Evolutionary conservation across 2,113 vertebrate species (phyloP), one percentile per base, ranked within the genome.

Genomic region (Recurvirostra avosetta): DNA sequence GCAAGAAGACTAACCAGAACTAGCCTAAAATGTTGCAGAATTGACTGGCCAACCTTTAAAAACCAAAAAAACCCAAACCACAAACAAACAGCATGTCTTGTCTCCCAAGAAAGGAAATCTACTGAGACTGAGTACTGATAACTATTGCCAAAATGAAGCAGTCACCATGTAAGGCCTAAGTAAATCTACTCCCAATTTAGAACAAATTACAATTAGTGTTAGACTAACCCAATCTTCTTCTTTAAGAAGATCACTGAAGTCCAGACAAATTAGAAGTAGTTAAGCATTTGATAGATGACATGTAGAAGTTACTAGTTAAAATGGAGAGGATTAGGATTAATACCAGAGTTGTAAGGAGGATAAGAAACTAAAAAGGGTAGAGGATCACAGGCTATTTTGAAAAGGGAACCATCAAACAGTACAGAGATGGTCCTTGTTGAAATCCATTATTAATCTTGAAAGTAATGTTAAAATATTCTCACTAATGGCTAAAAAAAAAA

Each of bases 231-330:
- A 87, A 91, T 96, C 94, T 91, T 91, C 61, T 95, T 92, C 89
- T 97, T 63, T 97, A 95, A 97, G 95, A 92, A 92, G 95, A 95
- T 96, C 93, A 96, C 68, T 20, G 36, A 95, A 96, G 91, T 91
- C 93, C 94, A 91, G 93, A 94, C 84, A 95, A 92, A 95, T 93
- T 45, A 94, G 43, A 75, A 91, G 80, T 65, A 94, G 81, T 75
- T 94, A 93, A 87, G 71, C 75, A 94, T 87, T 90, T 49, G 16
- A 87, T 12, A 95, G 56, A 94, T 45, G 53, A 68, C 94, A 93
- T 29, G 62, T 82, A 93, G 71, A 97, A 96, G 92, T 93, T 96
- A 85, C 73, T 34, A 65, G 91, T 85, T 93, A 95, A 93, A 93
- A 96, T 90, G 43, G 70, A 94, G 81, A 90, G 58, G 93, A 97